These are phyloP conservation scores for Chamaea fasciata DNA, from an alignment of 2,113 vertebrate genomes.

Conservation along the genomic window DNA sequence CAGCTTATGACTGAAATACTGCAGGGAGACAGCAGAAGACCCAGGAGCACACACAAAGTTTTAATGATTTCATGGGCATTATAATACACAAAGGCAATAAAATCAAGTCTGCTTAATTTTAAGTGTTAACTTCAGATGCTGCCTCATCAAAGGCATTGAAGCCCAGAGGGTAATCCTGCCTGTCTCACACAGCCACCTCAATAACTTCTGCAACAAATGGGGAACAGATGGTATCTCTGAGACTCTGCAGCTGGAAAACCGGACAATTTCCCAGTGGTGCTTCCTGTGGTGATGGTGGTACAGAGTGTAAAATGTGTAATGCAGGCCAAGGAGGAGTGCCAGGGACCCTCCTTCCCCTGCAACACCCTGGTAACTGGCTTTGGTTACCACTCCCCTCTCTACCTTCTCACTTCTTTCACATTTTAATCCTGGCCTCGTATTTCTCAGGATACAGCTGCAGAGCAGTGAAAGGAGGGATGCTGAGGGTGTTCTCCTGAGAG, in stretches of 20 bases:
- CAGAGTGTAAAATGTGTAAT: accelerated
- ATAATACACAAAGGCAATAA: not conserved
- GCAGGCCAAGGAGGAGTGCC: accelerated
- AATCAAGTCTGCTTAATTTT: constrained; percentile 13
- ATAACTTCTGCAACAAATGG: not conserved
- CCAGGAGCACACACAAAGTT: not conserved
- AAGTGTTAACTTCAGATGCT: constrained; percentile 6
- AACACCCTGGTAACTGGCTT: not conserved
- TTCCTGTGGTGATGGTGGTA: not conserved
- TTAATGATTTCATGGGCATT: not conserved
- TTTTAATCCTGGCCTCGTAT: not conserved
- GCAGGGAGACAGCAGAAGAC: not conserved
- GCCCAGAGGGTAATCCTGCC: not conserved
- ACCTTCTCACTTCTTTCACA: not conserved
- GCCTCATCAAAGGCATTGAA: not conserved
- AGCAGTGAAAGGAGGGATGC: not conserved
- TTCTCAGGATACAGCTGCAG: not conserved
- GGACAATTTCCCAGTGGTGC: not conserved
- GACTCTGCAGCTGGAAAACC: not conserved
- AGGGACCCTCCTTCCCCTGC: not conserved
- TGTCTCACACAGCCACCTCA: not conserved
- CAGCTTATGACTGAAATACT: not conserved
- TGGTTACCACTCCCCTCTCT: not conserved
- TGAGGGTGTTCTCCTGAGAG: not conserved
- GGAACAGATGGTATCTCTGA: not conserved